Base-by-base conservation (phyloP, 2,113 vertebrate genomes). In the Emydura subglobosa region DNA sequence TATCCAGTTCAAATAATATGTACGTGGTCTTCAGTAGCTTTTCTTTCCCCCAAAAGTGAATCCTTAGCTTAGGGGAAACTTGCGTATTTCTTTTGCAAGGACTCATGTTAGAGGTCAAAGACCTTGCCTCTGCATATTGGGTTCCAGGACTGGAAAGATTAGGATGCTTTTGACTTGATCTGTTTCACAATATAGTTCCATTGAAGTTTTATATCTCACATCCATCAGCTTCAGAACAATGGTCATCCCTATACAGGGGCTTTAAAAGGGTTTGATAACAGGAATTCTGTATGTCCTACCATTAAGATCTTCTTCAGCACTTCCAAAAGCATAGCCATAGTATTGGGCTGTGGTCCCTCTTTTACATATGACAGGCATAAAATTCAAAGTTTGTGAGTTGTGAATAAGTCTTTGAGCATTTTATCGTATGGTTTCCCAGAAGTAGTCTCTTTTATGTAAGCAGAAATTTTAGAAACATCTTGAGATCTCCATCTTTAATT, bases 361-460 rank as follows among this genome's bases (percentile, higher is more conserved):
- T 90, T 83, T 79, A 47, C 88, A 81, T 84, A 55, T 97, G 81
- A 7, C 81, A 85, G 93, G 88, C 8, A 88, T 94, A 94, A 72
- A 86, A 80, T 78, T 86, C 94, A 42, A 6, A 90, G 85, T 25
- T 57, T 78, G 68, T 79, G 12, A 80, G 54, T 90, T 95, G 83
- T 68, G 88, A 85, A 7, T 1, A 2, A 21, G 3, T 4, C 0
- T 0, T 7, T 44, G 25, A 92, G 55, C 6, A 47, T 86, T 87
- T 89, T 86, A 19, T 80, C 27, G 7, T 54, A 1, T 17, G 44
- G 16, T 89, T 96, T 94, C 83, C 47, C 76, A 79, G n/a, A 87
- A 91, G 78, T 42, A 59, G 86, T 34, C 89, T 89, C 5, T 24
- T 94, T 87, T 94, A 90, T 24, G 21, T 12, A 88, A 83, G 39